Base-by-base conservation (phyloP, 2,113 vertebrate genomes). In the Dryoscopus gambensis region DNA sequence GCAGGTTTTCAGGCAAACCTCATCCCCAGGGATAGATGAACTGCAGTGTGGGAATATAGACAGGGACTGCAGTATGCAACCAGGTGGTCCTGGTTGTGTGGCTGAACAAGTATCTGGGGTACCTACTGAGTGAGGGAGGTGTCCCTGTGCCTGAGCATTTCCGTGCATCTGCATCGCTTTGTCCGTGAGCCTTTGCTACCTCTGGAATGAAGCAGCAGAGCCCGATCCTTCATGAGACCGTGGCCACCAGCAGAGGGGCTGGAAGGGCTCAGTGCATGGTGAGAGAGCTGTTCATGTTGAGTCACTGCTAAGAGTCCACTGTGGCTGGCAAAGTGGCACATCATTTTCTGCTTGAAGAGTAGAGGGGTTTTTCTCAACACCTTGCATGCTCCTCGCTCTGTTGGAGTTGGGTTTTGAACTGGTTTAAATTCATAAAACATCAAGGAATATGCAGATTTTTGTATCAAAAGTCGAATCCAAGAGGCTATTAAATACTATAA, bases 381-480 rank as follows among this genome's bases (percentile, higher is more conserved):
- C 33, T 75, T 56, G 56, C n/a, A 62, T 0, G 4, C 39, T 64
- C 17, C 44, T 75, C 8, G 10, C 50, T 75, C 28, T 74, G 33
- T 63, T 78, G 13, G 68, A 86, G 25, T 53, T 93, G 46, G 91
- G 87, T 62, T 95, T 73, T 50, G 64, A 63, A 91, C 73, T 30
- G 50, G 71, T 96, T 93, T 44, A 87, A 94, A 92, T 96, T 90
- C 78, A 52, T 90, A 53, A 70, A 75, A 52, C 57, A 83, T 87
- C 53, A 69, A 93, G 79, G 56, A 93, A 67, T 82, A 63, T 88
- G 86, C 85, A 87, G 67, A 97, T 98, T 98, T 98, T 96, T 71
- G 78, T 97, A 97, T 98, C 96, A 98, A 96, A 98, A 97, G 95
- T 97, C 50, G 44, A 87, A 92, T 95, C 63, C 83, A 69, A 95